phyloP scores from a whole-genome alignment of 2,797 vertebrate genomes.

The Eulemur coronatus region DNA sequence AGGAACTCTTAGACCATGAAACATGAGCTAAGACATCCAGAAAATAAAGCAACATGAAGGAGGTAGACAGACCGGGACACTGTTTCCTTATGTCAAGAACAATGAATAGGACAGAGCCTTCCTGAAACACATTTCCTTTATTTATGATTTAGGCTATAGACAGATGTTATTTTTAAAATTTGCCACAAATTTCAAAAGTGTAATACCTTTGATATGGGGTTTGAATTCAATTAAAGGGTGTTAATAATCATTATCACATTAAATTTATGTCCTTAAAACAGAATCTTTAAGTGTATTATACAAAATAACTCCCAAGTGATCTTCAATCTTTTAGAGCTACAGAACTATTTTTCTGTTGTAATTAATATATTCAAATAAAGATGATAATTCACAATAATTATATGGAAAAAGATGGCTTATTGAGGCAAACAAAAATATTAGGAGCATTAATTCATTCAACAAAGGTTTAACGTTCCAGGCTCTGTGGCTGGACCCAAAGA shows the following conservation, averaged over 20 bases:
- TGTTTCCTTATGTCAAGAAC: background rate
- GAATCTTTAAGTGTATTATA: background rate
- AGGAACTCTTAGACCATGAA: background rate
- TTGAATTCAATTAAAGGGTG: background rate
- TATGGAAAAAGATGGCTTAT: background rate
- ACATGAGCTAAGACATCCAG: background rate
- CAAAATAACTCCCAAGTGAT: background rate
- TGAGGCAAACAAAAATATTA: background rate
- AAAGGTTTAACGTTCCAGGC: background rate
- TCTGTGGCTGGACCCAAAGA: background rate
- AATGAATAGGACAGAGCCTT: background rate
- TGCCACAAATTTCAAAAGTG: background rate
- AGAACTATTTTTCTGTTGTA: slow-evolving; percentile 29
- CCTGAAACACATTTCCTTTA: background rate
- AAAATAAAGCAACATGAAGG: background rate
- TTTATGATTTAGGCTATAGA: background rate
- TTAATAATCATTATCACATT: background rate
- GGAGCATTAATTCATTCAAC: background rate
- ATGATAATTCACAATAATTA: background rate
- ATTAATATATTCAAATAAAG: slow-evolving; percentile 23
- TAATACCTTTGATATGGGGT: background rate
- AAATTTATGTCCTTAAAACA: slow-evolving; percentile 22
- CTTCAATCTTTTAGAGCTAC: background rate
- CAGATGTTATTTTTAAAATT: background rate
- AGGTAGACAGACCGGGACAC: background rate